Conservation (phyloP, 2,797 vertebrate species). For the Microctenopoma steveboyesi region DNA sequence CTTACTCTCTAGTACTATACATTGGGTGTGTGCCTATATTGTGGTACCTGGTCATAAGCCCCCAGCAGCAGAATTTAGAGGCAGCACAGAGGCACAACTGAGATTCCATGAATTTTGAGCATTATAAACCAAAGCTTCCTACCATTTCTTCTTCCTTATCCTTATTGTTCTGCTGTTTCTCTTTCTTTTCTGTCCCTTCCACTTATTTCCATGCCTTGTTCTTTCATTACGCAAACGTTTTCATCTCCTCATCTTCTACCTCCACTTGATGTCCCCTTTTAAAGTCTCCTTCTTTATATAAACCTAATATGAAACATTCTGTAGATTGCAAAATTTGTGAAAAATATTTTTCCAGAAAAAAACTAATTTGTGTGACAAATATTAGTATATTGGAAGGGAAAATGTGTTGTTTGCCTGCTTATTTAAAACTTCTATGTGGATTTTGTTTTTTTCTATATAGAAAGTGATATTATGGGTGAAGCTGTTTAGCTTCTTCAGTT, state of each 20-base stretch:
- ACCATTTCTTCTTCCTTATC: conserved; percentile 7
- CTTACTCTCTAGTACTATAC: conserved; percentile 14
- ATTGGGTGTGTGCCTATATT: conserved; percentile 45
- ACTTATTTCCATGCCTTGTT: not conserved
- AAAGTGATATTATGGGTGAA: not conserved
- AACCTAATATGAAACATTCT: not conserved
- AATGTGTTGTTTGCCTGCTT: not conserved
- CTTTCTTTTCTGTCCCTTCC: conserved; percentile 1
- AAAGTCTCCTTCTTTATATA: not conserved
- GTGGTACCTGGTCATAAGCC: conserved; percentile 58
- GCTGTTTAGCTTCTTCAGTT: not conserved
- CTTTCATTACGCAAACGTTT: conserved; percentile 1
- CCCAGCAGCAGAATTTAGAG: conserved; percentile 62
- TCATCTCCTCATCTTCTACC: not conserved
- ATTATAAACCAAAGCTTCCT: conserved; percentile 35
- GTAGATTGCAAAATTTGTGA: conserved; percentile 1
- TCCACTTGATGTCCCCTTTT: not conserved
- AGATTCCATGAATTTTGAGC: conserved; percentile 72
- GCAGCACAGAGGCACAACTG: conserved; percentile 44
- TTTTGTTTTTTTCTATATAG: no score
- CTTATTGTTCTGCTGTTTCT: conserved; percentile 22
- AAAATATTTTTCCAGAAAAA: not conserved
- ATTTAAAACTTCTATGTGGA: not conserved
- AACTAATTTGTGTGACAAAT: not conserved
- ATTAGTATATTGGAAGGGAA: not conserved